Evolutionary conservation across 2,113 vertebrate species (phyloP).

Genomic region (Pluvianellus socialis): DNA sequence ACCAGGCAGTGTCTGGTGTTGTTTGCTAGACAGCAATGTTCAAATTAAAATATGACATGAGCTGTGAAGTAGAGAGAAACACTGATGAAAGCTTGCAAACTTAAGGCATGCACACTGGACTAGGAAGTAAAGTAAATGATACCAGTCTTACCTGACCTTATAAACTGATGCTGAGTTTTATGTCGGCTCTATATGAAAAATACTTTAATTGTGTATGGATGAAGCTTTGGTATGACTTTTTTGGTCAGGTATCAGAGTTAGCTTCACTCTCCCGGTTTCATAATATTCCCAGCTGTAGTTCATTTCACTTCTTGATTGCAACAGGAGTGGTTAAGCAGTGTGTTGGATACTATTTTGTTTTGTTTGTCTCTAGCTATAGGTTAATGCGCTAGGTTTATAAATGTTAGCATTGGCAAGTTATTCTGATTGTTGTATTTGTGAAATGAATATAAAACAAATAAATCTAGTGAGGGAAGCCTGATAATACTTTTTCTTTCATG

Average conservation of each 20-base stretch:
- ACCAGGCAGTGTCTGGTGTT: background rate
- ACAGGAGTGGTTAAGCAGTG: background rate
- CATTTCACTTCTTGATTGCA: background rate
- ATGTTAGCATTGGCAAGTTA: background rate
- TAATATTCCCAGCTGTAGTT: background rate
- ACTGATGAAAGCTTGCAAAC: background rate
- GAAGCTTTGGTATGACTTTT: background rate
- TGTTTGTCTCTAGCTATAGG: background rate
- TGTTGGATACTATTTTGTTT: background rate
- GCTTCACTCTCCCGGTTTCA: background rate
- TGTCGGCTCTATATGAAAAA: background rate
- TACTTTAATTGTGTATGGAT: background rate
- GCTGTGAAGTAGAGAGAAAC: background rate
- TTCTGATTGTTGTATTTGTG: background rate
- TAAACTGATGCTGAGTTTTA: background rate
- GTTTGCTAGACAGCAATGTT: background rate
- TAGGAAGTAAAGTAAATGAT: background rate
- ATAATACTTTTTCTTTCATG: background rate
- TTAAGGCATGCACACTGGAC: background rate
- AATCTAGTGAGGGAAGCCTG: background rate
- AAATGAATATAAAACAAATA: background rate
- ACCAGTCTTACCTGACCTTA: background rate
- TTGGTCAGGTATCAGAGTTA: background rate
- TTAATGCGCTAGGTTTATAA: background rate
- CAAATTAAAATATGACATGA: background rate